Conservation (phyloP, 2,113 vertebrate species). For the Loxodonta africana region DNA sequence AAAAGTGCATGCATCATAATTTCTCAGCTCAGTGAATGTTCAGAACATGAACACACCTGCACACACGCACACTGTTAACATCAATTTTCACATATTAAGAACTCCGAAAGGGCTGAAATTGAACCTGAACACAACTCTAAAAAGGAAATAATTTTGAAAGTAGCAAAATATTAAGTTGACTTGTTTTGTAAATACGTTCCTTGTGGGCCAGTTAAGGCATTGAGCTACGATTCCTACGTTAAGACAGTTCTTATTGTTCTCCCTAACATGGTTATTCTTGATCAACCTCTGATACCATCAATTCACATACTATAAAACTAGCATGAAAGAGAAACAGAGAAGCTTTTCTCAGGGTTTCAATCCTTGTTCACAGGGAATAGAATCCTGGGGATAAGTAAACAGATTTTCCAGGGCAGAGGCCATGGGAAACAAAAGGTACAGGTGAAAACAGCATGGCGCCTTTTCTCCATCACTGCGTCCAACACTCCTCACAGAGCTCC, state of each 20-base stretch:
- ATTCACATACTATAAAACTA: not conserved
- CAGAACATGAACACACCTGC: not conserved
- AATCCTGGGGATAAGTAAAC: not conserved
- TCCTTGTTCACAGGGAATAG: not conserved
- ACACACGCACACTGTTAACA: not conserved
- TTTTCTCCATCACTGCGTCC: not conserved
- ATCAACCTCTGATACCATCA: not conserved
- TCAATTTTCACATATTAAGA: not conserved
- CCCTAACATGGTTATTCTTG: not conserved
- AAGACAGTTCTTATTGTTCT: not conserved
- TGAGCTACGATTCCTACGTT: not conserved
- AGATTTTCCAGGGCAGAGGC: not conserved
- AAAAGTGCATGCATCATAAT: not conserved
- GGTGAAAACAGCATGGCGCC: not conserved
- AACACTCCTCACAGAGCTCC: not conserved
- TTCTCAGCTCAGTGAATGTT: not conserved
- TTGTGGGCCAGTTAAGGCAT: not conserved
- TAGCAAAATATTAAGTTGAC: not conserved
- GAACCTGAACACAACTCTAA: not conserved
- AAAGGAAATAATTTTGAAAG: slow-evolving; percentile 7
- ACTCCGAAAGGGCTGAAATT: not conserved
- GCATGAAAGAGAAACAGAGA: not conserved
- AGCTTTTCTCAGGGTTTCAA: not conserved
- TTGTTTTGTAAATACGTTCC: slow-evolving; percentile 26
- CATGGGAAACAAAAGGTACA: not conserved